Evolutionary conservation across 2,113 vertebrate species (phyloP).

Genomic region (Cyanistes caeruleus): DNA sequence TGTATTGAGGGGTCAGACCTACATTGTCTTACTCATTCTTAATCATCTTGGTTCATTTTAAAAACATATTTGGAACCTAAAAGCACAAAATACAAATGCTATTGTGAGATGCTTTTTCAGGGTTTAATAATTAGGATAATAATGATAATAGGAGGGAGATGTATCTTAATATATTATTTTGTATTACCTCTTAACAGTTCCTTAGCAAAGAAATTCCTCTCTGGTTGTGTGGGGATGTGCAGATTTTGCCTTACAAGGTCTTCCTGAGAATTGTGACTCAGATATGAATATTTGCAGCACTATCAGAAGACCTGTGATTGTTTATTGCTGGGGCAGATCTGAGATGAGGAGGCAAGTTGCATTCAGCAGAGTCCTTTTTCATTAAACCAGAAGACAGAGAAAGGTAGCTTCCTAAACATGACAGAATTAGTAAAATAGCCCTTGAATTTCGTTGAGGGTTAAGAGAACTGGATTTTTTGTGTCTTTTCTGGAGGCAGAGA

Average conservation of each 20-base stretch:
- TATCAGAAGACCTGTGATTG: neutral
- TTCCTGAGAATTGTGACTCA: neutral
- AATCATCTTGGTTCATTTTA: neutral
- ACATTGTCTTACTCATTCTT: neutral
- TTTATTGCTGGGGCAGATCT: neutral
- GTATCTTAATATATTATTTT: neutral
- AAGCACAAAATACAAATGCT: neutral
- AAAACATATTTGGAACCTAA: neutral
- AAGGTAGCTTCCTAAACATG: neutral
- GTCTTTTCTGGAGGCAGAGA: slow-evolving; percentile 5
- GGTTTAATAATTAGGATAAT: neutral
- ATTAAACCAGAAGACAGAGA: neutral
- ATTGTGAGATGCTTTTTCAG: neutral
- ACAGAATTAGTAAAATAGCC: neutral
- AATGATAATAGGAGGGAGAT: neutral
- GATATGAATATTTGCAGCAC: neutral
- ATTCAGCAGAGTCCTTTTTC: neutral
- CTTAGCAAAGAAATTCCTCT: neutral
- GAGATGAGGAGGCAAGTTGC: neutral
- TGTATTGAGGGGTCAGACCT: neutral
- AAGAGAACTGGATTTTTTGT: neutral
- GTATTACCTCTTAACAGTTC: neutral
- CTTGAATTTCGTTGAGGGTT: neutral
- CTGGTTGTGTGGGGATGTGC: neutral
- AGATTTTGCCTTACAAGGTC: neutral